Conservation (phyloP, 2,797 vertebrate genomes). For the Micromesistius poutassou region DNA sequence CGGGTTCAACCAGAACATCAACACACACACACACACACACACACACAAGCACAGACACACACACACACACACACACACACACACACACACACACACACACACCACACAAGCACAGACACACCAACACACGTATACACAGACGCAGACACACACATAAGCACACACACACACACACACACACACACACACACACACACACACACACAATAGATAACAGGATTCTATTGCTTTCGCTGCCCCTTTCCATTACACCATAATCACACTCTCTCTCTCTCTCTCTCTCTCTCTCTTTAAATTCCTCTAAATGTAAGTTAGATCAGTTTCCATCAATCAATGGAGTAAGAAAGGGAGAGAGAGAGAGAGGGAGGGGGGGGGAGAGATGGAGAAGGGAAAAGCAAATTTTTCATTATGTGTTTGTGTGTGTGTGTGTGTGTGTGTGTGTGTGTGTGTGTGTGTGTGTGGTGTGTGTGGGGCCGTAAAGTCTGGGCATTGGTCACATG, state of each 20-base stretch:
- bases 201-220: too few relatives aligned
- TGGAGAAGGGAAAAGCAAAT: too few relatives aligned
- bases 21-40: not conserved
- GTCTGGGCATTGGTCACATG: not conserved
- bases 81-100: constrained; percentile 4
- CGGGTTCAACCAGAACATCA: too few relatives aligned
- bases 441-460: too few relatives aligned
- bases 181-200: not conserved
- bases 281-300: not conserved
- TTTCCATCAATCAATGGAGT: not conserved
- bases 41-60: not conserved
- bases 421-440: too few relatives aligned
- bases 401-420: too few relatives aligned
- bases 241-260: too few relatives aligned
- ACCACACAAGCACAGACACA: too few relatives aligned
- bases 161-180: constrained; percentile 10
- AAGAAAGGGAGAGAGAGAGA: not conserved
- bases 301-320: not conserved
- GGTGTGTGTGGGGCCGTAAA: not conserved
- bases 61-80: not conserved
- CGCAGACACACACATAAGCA: not conserved
- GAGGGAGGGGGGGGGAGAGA: too few relatives aligned
- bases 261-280: not conserved
- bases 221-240: too few relatives aligned
- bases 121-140: not conserved